Percentiles rank a stretch among this genome's conserved stretches.
phyloP scores from a whole-genome alignment of 1,140 invertebrate genomes.

The Plodia interpunctella region DNA sequence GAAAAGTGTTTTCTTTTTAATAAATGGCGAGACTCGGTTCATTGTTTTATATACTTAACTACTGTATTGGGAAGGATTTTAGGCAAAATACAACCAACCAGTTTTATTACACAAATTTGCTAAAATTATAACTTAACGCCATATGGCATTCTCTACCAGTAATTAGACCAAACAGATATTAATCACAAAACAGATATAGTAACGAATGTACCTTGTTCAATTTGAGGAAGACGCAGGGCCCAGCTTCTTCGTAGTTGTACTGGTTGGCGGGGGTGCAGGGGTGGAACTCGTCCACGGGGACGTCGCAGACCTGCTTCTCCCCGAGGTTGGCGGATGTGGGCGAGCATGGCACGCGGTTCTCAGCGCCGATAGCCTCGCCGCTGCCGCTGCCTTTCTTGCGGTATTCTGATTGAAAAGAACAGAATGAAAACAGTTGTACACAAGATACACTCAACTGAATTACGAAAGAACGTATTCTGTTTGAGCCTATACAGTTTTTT shows the following conservation, averaged over 20 bases:
- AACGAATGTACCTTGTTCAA: slow-evolving; percentile 83
- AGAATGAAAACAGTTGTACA: not conserved
- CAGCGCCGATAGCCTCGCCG: slow-evolving; percentile 50
- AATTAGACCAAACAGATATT: too few relatives aligned
- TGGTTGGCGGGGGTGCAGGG: slow-evolving; percentile 84
- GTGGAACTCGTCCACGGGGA: slow-evolving; percentile 79
- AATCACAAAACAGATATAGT: not conserved
- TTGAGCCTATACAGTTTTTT: too few relatives aligned
- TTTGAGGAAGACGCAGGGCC: slow-evolving; percentile 90
- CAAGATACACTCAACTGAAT: too few relatives aligned
- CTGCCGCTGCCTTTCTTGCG: slow-evolving; percentile 65
- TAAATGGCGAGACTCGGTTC: too few relatives aligned
- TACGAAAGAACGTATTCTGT: too few relatives aligned
- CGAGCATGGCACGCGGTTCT: slow-evolving; percentile 77
- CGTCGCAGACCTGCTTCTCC: slow-evolving; percentile 74
- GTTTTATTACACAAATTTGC: too few relatives aligned
- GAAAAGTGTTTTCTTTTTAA: too few relatives aligned
- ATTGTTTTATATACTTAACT: too few relatives aligned
- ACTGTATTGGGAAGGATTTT: too few relatives aligned
- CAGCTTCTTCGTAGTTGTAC: slow-evolving; percentile 86
- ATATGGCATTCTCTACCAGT: too few relatives aligned
- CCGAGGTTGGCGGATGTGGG: slow-evolving; percentile 57
- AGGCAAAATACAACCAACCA: too few relatives aligned
- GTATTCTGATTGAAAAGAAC: slow-evolving; percentile 35
- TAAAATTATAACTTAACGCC: too few relatives aligned